Conservation (phyloP, 2,113 vertebrate genomes). For the Motacilla alba region DNA sequence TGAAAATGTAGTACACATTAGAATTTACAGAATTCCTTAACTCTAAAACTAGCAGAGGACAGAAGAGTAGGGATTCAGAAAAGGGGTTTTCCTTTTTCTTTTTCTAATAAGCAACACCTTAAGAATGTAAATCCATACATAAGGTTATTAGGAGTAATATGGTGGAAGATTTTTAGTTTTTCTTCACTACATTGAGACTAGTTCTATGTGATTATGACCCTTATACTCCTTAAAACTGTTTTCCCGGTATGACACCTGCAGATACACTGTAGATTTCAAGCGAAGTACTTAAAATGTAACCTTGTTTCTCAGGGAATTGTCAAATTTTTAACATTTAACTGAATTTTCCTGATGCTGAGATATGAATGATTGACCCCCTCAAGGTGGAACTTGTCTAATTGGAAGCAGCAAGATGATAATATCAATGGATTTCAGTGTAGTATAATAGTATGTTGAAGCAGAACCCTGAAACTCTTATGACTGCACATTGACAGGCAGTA, state of each 20-base stretch:
- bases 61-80: background rate
- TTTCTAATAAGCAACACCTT: background rate
- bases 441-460: conserved; percentile 43
- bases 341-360: background rate
- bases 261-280: background rate
- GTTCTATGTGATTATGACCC: background rate
- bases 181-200: background rate
- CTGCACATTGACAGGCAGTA: conserved; percentile 20
- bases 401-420: conserved; percentile 51
- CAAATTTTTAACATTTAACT: conserved; percentile 8
- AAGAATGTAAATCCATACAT: background rate
- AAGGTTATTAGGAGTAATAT: background rate
- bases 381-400: conserved; percentile 48
- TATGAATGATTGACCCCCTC: conserved; percentile 12
- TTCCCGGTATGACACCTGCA: background rate
- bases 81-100: background rate
- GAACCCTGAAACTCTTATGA: conserved; percentile 44
- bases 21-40: background rate
- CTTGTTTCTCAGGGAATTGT: background rate
- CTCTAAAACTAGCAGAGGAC: background rate
- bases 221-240: conserved; percentile 1
- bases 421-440: conserved; percentile 43
- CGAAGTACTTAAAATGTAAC: background rate
- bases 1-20: background rate
- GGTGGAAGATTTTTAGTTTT: background rate